Evolutionary conservation across 2,113 vertebrate species (phyloP).

Genomic region (Myodes glareolus): DNA sequence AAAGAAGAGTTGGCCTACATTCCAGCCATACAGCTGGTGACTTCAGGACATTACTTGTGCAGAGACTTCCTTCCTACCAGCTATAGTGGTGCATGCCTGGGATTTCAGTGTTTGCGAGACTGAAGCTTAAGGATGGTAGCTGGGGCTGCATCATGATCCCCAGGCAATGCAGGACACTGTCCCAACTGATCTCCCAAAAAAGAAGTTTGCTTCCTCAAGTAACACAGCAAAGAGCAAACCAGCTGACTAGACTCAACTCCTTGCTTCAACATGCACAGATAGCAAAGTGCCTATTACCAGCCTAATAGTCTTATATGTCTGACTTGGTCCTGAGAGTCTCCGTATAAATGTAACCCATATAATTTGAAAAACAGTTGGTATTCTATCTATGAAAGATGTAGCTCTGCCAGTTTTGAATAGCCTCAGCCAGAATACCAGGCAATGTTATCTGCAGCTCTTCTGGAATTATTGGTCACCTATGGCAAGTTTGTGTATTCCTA

Average conservation of each 20-base stretch:
- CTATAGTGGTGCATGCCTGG: not conserved
- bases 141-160: not conserved
- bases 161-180: not conserved
- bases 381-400: not conserved
- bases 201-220: conserved; percentile 42
- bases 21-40: not conserved
- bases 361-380: not conserved
- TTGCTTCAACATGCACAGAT: not conserved
- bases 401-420: not conserved
- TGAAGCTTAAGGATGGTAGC: not conserved
- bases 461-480: not conserved
- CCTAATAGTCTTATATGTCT: not conserved
- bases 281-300: not conserved
- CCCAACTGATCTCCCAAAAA: not conserved
- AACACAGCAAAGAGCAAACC: not conserved
- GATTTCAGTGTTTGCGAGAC: not conserved
- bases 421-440: not conserved
- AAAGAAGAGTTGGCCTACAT: not conserved
- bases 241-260: not conserved
- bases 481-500: accelerated
- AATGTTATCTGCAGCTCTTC: not conserved
- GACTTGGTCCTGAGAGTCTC: not conserved
- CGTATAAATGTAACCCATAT: not conserved
- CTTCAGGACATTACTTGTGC: not conserved
- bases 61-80: not conserved